Base-by-base conservation (phyloP, 1,140 invertebrate species). In the Bactericera cockerelli region DNA sequence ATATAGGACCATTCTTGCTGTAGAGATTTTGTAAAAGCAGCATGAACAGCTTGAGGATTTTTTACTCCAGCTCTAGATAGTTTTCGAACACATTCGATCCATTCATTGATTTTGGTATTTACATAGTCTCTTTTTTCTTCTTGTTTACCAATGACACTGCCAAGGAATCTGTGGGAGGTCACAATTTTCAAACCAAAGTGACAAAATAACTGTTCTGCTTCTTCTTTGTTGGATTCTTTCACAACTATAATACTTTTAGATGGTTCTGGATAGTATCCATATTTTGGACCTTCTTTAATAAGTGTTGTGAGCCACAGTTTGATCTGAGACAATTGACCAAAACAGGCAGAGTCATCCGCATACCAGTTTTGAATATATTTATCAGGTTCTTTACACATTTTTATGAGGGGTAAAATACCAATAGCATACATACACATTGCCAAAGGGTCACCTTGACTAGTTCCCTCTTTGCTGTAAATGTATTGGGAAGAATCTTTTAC, bases 341-440 rank as follows among this genome's bases (percentile, higher is more conserved):
- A 31, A 31, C 28, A 31, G 13, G 28, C 4, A 6, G 28, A 31
- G 28, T 31, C 28, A 31, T 31, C 28, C 4, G 28, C 28, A 22
- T 49, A 49, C 79, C 79, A 0, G 78, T 80, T 0, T 78, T 78
- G 0, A 81, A 82, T 59, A 80, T 79, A 38, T 74, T 74, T 63
- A 74, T 74, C 31, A 78, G 79, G 2, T 77, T 75, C 24, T 72
- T 76, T 56, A 13, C 28, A 31, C 77, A 77, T 64, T 77, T 75
- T 24, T 74, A 71, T 19, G 68, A 72, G 60, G 65, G 70, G 57
- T 70, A 73, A 49, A 10, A 49, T 49, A 4, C 42, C 42, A 4
- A 49, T 16, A 6, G 42, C 42, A 22, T 49, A 49, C 42, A 49
- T 49, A 8, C 8, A 22, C 42, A 49, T 49, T 6, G 42, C 22